phyloP scores from a whole-genome alignment of 2,113 vertebrate species.

The Pteropus alecto region DNA sequence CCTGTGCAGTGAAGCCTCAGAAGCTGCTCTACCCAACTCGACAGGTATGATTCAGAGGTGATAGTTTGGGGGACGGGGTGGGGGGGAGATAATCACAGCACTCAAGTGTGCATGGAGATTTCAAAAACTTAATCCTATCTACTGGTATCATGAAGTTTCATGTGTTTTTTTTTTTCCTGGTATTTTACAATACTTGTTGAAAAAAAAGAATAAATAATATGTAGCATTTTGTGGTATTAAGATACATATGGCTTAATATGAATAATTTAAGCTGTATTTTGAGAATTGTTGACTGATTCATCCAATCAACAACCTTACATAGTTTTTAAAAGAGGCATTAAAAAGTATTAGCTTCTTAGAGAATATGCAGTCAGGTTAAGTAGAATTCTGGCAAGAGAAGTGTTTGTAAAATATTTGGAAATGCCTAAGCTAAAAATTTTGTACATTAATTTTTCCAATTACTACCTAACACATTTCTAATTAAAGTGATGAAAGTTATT shows the following conservation, averaged over 20 bases:
- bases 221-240: background rate
- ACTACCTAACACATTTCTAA: background rate
- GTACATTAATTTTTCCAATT: conserved; percentile 23
- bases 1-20: conserved; percentile 68
- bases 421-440: conserved; percentile 26
- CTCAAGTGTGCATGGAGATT: background rate
- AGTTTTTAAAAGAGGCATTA: conserved; percentile 32
- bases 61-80: background rate
- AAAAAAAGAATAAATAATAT: background rate
- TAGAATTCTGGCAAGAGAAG: conserved; percentile 33
- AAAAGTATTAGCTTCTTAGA: background rate
- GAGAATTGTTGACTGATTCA: conserved; percentile 27
- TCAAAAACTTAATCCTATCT: background rate
- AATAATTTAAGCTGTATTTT: background rate
- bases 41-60: conserved; percentile 74
- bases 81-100: background rate
- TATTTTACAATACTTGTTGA: background rate
- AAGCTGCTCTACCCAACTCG: conserved; percentile 30
- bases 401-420: conserved; percentile 29
- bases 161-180: background rate
- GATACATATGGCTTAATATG: background rate
- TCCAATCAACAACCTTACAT: background rate
- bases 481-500: conserved; percentile 8
- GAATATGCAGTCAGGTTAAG: background rate
- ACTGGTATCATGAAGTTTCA: background rate